Evolutionary conservation across 2,888 invertebrate species (phyloP), one percentile per base, ranked within the genome.

Genomic region (Oscheius sp.): DNA sequence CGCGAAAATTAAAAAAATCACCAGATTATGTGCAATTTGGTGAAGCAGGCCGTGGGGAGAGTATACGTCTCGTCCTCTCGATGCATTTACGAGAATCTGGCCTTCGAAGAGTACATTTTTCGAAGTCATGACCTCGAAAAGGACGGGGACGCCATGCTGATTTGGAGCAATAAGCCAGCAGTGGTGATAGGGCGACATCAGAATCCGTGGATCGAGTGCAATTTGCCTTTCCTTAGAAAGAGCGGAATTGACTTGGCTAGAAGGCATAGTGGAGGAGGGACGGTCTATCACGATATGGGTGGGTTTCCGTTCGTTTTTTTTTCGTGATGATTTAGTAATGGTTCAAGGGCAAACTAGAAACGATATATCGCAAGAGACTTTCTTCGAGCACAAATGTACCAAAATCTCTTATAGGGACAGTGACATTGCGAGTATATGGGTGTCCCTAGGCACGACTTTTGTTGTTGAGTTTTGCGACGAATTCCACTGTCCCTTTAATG

Each of bases 121-220:
- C 93, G 93, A 73, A 94, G 96, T 89, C 93, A 93, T 90, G 93
- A 95, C 89, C 94, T 96, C 84, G 92, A 92, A 4, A 59, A 75
- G 37, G 92, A 93, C 76, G 94, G 94, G 89, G 94, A 95, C 90
- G 92, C 96, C 2, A 91, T 98, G 89, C 92, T 97, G 90, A 91
- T 98, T 74, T 98, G 96, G 96, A 93, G 84, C 70, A 99, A 97
- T 90, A 92, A 93, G 82, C 96, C 97, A 0, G 94, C 95, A 89
- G 94, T 99, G 71, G 96, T 99, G 4, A 93, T 98, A 89, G 99
- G 99, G 5, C 93, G 95, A 74, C 95, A 97, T 90, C 98, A 98
- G 90, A 99, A 99, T 90, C 96, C 96, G 0, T 99, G 96, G 94
- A 90, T 93, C 48, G 98, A 99, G 90, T 93, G 94, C 1, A 94